A percentile compares a stretch with the other conserved stretches of the same genome.
Conservation (phyloP, 1,140 invertebrate genomes). For the Protaetia brevitarsis region DNA sequence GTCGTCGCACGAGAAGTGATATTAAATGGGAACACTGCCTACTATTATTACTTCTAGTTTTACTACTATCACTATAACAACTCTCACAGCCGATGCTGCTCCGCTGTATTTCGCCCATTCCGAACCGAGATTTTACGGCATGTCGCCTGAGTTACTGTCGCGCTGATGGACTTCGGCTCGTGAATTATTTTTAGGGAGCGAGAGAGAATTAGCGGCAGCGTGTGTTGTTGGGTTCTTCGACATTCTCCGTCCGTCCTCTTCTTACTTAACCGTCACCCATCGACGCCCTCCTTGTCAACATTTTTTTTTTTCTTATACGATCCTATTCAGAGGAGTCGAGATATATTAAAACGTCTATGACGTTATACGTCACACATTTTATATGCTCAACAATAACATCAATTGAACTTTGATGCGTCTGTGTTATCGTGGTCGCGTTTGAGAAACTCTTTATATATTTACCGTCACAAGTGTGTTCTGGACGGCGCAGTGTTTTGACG, state of each 20-base stretch:
- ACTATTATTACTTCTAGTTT: not conserved
- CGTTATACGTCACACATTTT: conserved; percentile 1
- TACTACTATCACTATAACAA: not conserved
- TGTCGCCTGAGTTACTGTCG: conserved; percentile 15
- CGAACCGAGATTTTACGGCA: not conserved
- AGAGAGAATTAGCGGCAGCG: not conserved
- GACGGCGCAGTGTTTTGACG: not conserved
- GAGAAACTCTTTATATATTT: not conserved
- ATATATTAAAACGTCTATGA: not conserved
- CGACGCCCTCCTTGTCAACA: not conserved
- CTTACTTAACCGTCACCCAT: too few species aligned
- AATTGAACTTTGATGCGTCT: not conserved
- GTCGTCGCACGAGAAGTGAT: not conserved
- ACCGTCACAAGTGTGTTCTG: too few species aligned
- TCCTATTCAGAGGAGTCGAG: too few species aligned
- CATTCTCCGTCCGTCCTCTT: too few species aligned
- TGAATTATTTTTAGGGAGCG: conserved; percentile 8
- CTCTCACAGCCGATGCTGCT: not conserved
- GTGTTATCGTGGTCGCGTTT: not conserved
- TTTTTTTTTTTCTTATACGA: too few species aligned
- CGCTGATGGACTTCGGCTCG: conserved; percentile 7
- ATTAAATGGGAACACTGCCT: not conserved
- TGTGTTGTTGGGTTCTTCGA: not conserved
- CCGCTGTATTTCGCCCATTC: not conserved
- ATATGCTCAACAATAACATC: not conserved